A percentile compares a stretch with the other conserved stretches of the same genome.
Evolutionary conservation across 2,113 vertebrate species (phyloP).

Genomic region (Nestor notabilis): DNA sequence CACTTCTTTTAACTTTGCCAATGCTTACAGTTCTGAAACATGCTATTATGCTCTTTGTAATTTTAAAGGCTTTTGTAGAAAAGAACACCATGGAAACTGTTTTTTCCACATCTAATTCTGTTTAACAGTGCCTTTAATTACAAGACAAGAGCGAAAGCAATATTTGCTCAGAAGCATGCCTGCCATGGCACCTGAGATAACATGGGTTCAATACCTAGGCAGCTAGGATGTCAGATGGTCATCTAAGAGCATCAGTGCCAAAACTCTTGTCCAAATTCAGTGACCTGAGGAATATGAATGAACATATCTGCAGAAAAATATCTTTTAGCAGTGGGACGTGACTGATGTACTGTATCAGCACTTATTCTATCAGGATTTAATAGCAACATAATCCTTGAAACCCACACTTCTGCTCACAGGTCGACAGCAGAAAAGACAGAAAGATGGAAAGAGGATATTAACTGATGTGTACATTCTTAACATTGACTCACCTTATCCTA

Average conservation of each 20-base stretch:
- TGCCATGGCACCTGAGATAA: rapidly evolving
- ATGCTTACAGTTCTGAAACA: neutral
- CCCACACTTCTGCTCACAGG: neutral
- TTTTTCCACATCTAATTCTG: neutral
- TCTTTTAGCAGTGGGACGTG: neutral
- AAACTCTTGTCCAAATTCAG: neutral
- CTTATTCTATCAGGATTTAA: neutral
- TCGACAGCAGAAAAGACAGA: neutral
- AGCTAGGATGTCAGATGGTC: neutral
- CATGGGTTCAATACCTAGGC: neutral
- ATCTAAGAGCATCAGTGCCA: neutral
- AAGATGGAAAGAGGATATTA: neutral
- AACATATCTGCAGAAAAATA: neutral
- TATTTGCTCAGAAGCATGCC: neutral
- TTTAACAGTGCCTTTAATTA: neutral
- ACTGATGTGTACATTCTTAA: neutral
- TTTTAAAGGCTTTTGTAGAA: neutral
- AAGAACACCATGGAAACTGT: neutral
- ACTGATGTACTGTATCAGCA: neutral
- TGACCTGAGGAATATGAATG: neutral
- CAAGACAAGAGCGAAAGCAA: neutral
- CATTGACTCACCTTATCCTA: neutral
- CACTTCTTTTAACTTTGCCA: neutral
- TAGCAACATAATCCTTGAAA: neutral
- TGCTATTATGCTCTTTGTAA: neutral